These are phyloP conservation scores for Eremobia ochroleuca DNA, from an alignment of 2,888 invertebrate species.

Conservation along the genomic window DNA sequence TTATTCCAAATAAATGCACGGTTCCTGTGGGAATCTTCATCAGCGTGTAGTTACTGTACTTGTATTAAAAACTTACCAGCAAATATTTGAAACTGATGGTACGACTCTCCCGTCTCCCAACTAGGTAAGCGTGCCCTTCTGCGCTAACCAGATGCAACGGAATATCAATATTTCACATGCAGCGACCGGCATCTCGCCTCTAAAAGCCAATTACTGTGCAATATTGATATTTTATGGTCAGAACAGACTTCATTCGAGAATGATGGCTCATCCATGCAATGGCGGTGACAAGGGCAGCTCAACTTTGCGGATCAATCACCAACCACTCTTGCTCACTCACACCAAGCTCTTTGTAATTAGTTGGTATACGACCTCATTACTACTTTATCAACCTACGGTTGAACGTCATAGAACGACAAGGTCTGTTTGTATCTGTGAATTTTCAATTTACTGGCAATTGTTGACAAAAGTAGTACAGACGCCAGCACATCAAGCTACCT, in stretches of 20 bases:
- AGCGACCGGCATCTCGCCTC: constrained; percentile 11
- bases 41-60: neutral
- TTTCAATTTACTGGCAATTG: neutral
- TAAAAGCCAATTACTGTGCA: constrained; percentile 23
- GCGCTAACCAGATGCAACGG: constrained; percentile 8
- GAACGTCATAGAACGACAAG: neutral
- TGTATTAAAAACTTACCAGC: neutral
- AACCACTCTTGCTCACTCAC: no score
- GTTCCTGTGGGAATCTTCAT: neutral
- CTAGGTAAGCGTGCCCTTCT: neutral
- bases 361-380: neutral
- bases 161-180: constrained; percentile 43
- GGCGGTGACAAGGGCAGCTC: neutral
- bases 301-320: neutral
- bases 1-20: neutral
- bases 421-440: neutral
- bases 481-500: no score
- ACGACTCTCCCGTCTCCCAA: neutral
- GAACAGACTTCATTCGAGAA: constrained; percentile 21
- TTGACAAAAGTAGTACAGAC: neutral
- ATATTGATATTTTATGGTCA: constrained; percentile 38
- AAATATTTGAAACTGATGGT: constrained; percentile 26
- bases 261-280: constrained; percentile 20
- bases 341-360: neutral
- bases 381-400: neutral